Percentiles rank a stretch among this genome's conserved stretches.
These are phyloP conservation scores for Camponotus pennsylvanicus DNA, from an alignment of 1,140 invertebrate species.

Conservation along the genomic window DNA sequence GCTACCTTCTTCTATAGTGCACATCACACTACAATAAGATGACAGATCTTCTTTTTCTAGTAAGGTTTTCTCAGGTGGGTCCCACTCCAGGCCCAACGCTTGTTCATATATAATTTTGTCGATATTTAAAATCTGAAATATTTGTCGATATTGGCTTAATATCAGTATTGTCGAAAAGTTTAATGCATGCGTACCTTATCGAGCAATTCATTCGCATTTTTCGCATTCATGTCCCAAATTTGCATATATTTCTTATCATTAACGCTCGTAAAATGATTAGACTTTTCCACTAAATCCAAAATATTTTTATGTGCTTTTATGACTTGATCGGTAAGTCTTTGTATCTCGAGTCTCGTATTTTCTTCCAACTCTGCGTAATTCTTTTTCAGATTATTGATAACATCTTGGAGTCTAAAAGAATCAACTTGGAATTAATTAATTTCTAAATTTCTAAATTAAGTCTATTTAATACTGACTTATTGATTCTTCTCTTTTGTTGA, in stretches of 20 bases:
- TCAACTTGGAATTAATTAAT: constrained; percentile 18
- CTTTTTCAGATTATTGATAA: constrained; percentile 89
- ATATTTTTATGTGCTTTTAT: constrained; percentile 89
- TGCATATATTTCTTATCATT: constrained; percentile 87
- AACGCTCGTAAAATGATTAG: constrained; percentile 88
- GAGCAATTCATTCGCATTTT: constrained; percentile 87
- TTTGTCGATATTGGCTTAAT: constrained; percentile 12
- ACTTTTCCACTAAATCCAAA: constrained; percentile 89
- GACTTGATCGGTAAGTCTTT: constrained; percentile 88
- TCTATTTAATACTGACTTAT: constrained; percentile 83
- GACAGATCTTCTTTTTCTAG: constrained; percentile 80
- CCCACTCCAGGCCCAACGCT: constrained; percentile 89
- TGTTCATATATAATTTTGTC: constrained; percentile 90
- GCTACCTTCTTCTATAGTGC: constrained; percentile 75
- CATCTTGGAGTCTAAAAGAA: constrained; percentile 89
- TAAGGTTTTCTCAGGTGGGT: constrained; percentile 80
- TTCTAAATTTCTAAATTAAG: neutral
- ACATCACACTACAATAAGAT: constrained; percentile 77
- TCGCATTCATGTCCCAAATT: constrained; percentile 91
- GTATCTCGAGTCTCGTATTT: constrained; percentile 87
- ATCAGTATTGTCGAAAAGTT: neutral
- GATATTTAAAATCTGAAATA: constrained; percentile 86
- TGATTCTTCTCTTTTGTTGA: constrained; percentile 93
- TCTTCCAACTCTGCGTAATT: constrained; percentile 88
- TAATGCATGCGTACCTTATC: constrained; percentile 81